Conservation (phyloP, 2,113 vertebrate genomes). For the Chaetura pelagica region DNA sequence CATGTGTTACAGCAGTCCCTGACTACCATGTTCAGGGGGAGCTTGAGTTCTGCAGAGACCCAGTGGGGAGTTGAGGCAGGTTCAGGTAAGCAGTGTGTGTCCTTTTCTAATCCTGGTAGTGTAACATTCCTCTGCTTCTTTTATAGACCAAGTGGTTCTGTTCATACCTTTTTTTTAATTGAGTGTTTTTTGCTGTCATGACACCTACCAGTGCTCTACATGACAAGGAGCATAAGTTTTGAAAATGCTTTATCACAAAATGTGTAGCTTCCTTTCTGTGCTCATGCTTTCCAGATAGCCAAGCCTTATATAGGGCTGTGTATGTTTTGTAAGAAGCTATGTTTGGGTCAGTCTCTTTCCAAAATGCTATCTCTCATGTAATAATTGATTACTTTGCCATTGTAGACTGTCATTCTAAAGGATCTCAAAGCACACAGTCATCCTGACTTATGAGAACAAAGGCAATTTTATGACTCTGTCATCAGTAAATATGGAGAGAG, state of each 20-base stretch:
- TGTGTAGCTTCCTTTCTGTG: not conserved
- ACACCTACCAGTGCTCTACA: not conserved
- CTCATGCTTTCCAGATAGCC: not conserved
- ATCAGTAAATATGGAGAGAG: not conserved
- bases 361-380: not conserved
- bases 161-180: not conserved
- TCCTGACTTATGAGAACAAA: not conserved
- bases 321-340: not conserved
- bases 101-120: not conserved
- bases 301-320: not conserved
- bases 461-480: not conserved
- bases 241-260: not conserved
- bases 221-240: not conserved
- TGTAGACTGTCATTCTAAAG: not conserved
- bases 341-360: not conserved
- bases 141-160: not conserved
- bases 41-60: not conserved
- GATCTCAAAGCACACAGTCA: not conserved
- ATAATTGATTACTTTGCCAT: not conserved
- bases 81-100: not conserved
- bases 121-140: not conserved
- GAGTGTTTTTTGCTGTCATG: not conserved
- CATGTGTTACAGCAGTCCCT: fast-evolving
- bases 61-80: not conserved
- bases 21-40: not conserved